phyloP scores from a whole-genome alignment of 2,113 vertebrate genomes.

The Struthio camelus region DNA sequence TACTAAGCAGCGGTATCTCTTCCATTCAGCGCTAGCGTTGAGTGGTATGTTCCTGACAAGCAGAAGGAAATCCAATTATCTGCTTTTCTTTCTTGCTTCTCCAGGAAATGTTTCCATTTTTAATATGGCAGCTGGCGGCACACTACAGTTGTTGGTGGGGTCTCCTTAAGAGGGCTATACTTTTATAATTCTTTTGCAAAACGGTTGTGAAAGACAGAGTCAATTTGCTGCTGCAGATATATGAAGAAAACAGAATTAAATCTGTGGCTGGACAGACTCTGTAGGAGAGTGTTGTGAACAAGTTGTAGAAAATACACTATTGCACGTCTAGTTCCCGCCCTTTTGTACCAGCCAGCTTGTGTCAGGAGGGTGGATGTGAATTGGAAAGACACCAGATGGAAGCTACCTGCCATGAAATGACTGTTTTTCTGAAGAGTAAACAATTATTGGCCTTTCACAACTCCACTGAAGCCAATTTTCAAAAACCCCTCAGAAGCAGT shows the following conservation, averaged over 20 bases:
- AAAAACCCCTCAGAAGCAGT: not conserved
- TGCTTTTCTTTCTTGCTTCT: not conserved
- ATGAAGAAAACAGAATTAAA: not conserved
- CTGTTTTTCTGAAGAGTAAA: not conserved
- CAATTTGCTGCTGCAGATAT: not conserved
- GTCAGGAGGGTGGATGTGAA: not conserved
- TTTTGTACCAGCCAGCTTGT: not conserved
- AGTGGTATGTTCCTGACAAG: conserved; percentile 18
- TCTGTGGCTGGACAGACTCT: not conserved
- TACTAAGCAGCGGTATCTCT: not conserved
- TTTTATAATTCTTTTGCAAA: not conserved
- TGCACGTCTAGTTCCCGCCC: not conserved
- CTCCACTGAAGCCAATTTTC: not conserved
- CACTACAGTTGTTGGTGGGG: not conserved
- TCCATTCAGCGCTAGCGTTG: conserved; percentile 2
- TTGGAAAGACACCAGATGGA: not conserved
- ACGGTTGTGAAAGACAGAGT: not conserved
- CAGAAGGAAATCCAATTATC: conserved; percentile 15
- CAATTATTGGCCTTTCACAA: not conserved
- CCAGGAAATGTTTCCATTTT: conserved; percentile 21
- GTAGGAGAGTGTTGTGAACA: not conserved
- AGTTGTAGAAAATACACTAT: not conserved
- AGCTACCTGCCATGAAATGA: not conserved
- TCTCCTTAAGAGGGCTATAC: not conserved
- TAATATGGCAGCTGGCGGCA: not conserved